Conservation (phyloP, 1,140 invertebrate species). For the Frieseomelitta varia region DNA sequence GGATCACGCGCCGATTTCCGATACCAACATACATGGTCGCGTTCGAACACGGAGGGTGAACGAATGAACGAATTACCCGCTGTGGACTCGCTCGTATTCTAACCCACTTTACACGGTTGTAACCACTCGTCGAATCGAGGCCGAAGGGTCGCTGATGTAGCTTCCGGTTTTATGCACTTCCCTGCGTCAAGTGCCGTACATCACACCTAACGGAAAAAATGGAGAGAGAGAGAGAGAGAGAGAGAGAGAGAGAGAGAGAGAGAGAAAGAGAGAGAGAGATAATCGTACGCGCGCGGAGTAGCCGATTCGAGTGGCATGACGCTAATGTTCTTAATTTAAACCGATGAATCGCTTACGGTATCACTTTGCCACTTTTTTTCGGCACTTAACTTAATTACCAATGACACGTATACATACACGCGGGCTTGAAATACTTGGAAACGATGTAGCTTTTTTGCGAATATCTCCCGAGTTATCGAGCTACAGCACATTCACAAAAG, state of each 20-base stretch:
- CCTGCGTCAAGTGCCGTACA: conserved; percentile 45
- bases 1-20: conserved; percentile 23
- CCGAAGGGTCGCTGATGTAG: conserved; percentile 57
- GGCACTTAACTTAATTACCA: neutral
- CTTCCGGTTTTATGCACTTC: conserved; percentile 59
- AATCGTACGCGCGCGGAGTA: neutral
- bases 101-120: conserved; percentile 50
- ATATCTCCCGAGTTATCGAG: neutral
- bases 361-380: neutral
- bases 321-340: conserved; percentile 40
- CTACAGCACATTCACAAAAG: neutral
- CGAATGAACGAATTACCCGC: conserved; percentile 36
- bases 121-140: conserved; percentile 61
- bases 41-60: neutral
- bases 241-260: conserved; percentile 37
- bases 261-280: conserved; percentile 38
- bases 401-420: neutral
- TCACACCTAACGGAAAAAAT: conserved; percentile 45
- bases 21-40: neutral
- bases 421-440: neutral
- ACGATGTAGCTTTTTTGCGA: neutral
- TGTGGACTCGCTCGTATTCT: conserved; percentile 33
- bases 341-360: neutral
- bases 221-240: conserved; percentile 35
- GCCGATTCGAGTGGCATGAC: conserved; percentile 17